Conservation (phyloP, 2,113 vertebrate species). For the Pituophis catenifer region DNA sequence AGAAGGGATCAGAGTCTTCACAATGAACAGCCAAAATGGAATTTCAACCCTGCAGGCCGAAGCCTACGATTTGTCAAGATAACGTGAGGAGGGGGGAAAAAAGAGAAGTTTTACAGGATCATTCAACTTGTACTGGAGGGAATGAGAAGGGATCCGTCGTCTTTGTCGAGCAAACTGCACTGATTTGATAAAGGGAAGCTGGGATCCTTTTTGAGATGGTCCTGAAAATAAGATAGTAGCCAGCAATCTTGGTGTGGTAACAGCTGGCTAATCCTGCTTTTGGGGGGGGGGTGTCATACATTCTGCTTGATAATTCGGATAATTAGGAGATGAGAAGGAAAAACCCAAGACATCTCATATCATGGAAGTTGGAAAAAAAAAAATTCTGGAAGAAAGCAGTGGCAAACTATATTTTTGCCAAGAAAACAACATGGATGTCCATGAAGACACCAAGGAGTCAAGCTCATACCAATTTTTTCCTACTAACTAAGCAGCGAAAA, state of each 20-base stretch:
- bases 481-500: background rate
- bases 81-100: background rate
- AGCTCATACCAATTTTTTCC: background rate
- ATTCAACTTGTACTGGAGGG: background rate
- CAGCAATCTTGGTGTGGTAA: background rate
- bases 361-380: background rate
- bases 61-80: background rate
- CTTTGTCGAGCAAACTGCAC: background rate
- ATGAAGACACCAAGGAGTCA: background rate
- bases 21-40: background rate
- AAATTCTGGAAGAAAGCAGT: background rate
- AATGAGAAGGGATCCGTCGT: background rate
- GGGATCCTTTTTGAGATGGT: background rate
- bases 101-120: background rate
- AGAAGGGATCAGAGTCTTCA: background rate
- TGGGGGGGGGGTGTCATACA: background rate
- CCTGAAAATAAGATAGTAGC: background rate
- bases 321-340: background rate
- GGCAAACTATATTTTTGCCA: background rate
- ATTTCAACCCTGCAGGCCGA: background rate
- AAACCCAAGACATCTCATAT: background rate
- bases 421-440: background rate
- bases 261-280: background rate
- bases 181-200: background rate
- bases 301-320: background rate